Percentiles rank a stretch among this genome's conserved stretches.
Evolutionary conservation across 2,888 invertebrate genomes (phyloP).

Genomic region (Copidosoma aretas): DNA sequence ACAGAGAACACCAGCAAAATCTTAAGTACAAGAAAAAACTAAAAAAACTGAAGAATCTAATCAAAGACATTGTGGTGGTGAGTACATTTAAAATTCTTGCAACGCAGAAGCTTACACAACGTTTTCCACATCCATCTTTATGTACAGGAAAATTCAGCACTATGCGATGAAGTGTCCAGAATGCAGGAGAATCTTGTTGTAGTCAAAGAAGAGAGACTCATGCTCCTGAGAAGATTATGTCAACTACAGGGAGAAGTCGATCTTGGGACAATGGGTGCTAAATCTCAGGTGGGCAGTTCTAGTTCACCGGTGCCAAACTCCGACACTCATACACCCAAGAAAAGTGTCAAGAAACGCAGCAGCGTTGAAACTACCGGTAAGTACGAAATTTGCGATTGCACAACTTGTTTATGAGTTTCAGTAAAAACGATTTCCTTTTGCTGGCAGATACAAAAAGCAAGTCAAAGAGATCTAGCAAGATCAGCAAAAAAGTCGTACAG

Average conservation of each 20-base stretch:
- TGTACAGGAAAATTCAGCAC: slow-evolving; percentile 78
- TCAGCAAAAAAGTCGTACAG: slow-evolving; percentile 64
- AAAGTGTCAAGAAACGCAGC: slow-evolving; percentile 53
- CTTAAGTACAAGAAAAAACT: slow-evolving; percentile 71
- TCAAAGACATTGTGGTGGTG: slow-evolving; percentile 73
- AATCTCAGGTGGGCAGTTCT: slow-evolving; percentile 51
- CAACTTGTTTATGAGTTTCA: no score
- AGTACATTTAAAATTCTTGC: slow-evolving; percentile 57
- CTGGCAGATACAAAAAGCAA: slow-evolving; percentile 54
- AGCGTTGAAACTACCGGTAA: slow-evolving; percentile 51
- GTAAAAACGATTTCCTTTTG: slow-evolving; percentile 18
- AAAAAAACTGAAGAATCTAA: slow-evolving; percentile 68
- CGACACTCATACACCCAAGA: slow-evolving; percentile 53
- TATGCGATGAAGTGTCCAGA: slow-evolving; percentile 87
- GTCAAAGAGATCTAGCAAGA: slow-evolving; percentile 49
- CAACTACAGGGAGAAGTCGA: slow-evolving; percentile 65
- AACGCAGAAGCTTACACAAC: neutral
- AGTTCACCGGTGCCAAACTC: slow-evolving; percentile 46
- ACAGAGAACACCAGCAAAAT: slow-evolving; percentile 61
- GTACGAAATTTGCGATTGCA: neutral
- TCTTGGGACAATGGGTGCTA: slow-evolving; percentile 46
- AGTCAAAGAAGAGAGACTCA: slow-evolving; percentile 84
- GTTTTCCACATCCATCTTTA: neutral
- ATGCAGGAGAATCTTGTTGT: slow-evolving; percentile 82
- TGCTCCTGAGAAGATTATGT: slow-evolving; percentile 77